Evolutionary conservation across 2,888 invertebrate genomes (phyloP), one percentile per base, ranked within the genome.

Genomic region (Eupithecia tripunctaria): DNA sequence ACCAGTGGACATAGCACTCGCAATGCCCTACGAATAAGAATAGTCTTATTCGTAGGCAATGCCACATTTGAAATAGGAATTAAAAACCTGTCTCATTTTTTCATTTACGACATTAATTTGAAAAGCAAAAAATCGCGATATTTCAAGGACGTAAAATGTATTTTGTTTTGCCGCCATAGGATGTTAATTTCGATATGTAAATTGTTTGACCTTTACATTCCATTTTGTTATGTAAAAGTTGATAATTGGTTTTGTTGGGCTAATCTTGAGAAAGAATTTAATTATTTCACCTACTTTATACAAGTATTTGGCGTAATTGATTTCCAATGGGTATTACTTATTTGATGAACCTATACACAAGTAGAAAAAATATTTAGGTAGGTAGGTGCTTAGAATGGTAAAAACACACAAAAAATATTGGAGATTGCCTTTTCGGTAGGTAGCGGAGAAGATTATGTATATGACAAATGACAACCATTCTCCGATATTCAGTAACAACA

Each of bases 181-280:
- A 56, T 56, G 21, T 21, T 56, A 25, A 56, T 56, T 56, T 56
- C 25, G 12, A 56, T 56, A 25, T 56, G 56, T 56, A 56, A 25
- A 56, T 25, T 25, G 21, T 25, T 56, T 25, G 56, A 56, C 56
- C 56, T 56, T 56, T 56, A 56, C 56, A 56, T 56, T 25, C 56
- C 56, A 56, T 25, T 25, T 56, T 5, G 56, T 21, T 56, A 25
- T 25, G 56, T 56, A 56, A 56, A 56, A 56, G 56, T 56, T 25
- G 56, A 25, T 21, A 51, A 32, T 25, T 25, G 12, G 25, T 56
- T 56, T 12, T 12, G 21, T 47, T 21, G 2, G 3, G 12, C 10
- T 51, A 21, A 51, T 51, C 51, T 51, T 25, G 51, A 51, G 51
- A 51, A 51, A 12, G 0, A 51, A 51, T 51, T 21, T 25, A 51